These are phyloP conservation scores for Sminthurinus signatus DNA, from an alignment of 1,140 invertebrate genomes.

Conservation along the genomic window DNA sequence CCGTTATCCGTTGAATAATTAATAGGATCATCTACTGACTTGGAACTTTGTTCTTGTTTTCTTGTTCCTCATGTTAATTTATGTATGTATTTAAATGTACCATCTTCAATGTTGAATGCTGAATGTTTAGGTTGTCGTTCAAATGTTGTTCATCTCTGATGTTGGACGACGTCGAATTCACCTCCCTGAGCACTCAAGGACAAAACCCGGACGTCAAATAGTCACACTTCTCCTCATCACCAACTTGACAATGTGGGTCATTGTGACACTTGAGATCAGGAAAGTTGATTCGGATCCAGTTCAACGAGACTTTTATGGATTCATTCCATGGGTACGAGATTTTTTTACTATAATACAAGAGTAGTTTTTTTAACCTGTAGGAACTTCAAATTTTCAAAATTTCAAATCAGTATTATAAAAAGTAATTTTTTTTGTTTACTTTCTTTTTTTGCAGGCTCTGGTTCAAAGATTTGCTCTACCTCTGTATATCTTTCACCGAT, in stretches of 20 bases:
- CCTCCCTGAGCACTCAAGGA: constrained; percentile 80
- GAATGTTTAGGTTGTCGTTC: constrained; percentile 75
- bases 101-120: no score
- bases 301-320: constrained; percentile 87
- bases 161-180: constrained; percentile 84
- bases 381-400: no score
- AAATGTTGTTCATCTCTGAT: constrained; percentile 91
- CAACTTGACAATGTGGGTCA: constrained; percentile 91
- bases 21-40: not conserved
- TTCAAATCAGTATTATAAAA: no score
- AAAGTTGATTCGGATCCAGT: constrained; percentile 43
- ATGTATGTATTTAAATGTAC: no score
- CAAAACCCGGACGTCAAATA: constrained; percentile 88
- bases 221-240: constrained; percentile 92
- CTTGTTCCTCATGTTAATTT: no score
- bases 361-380: no score
- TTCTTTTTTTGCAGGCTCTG: no score
- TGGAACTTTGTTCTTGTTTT: constrained; percentile 3
- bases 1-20: not conserved
- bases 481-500: constrained; percentile 92
- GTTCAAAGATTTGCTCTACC: constrained; percentile 88
- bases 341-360: no score
- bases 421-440: no score
- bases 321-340: constrained; percentile 91
- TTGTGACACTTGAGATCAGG: constrained; percentile 86